phyloP scores from a whole-genome alignment of 2,888 invertebrate genomes.

The Philereme transversata region DNA sequence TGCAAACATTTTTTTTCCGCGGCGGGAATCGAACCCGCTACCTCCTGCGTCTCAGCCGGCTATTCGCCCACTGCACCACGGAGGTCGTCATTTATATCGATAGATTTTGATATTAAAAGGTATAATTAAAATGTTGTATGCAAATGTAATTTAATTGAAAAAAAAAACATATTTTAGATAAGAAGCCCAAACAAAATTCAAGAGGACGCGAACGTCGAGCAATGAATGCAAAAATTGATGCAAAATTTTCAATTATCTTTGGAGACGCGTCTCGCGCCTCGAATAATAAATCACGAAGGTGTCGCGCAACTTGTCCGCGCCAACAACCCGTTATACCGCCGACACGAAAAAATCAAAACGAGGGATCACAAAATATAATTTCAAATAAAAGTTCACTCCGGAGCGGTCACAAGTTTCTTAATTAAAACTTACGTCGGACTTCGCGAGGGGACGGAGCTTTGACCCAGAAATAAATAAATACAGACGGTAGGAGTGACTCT shows the following conservation, averaged over 20 bases:
- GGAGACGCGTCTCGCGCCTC: slow-evolving; percentile 48
- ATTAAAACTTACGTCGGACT: slow-evolving; percentile 83
- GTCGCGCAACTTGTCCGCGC: slow-evolving; percentile 70
- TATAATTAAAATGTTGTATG: too few relatives aligned
- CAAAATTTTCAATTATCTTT: slow-evolving; percentile 64
- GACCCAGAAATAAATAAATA: slow-evolving; percentile 84
- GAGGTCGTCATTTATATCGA: too few relatives aligned
- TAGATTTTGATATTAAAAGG: too few relatives aligned
- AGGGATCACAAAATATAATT: slow-evolving; percentile 81
- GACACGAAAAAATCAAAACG: slow-evolving; percentile 72
- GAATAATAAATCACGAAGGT: slow-evolving; percentile 75
- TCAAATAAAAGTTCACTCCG: slow-evolving; percentile 80
- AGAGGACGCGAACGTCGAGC: slow-evolving; percentile 23
- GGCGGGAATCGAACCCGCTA: too few relatives aligned
- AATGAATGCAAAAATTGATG: slow-evolving; percentile 46
- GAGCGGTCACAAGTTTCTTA: slow-evolving; percentile 84
- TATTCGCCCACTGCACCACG: too few relatives aligned
- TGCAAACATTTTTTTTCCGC: too few relatives aligned
- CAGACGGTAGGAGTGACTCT: slow-evolving; percentile 61
- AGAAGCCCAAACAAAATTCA: slow-evolving; percentile 22
- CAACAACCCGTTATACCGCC: slow-evolving; percentile 71
- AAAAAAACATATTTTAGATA: too few relatives aligned
- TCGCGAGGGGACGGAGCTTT: slow-evolving; percentile 74
- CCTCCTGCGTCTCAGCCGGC: too few relatives aligned
- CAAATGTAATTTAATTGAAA: too few relatives aligned